Percentiles rank a stretch among this genome's conserved stretches.
Evolutionary conservation across 2,888 invertebrate species (phyloP).

Genomic region (Bugula neritina): DNA sequence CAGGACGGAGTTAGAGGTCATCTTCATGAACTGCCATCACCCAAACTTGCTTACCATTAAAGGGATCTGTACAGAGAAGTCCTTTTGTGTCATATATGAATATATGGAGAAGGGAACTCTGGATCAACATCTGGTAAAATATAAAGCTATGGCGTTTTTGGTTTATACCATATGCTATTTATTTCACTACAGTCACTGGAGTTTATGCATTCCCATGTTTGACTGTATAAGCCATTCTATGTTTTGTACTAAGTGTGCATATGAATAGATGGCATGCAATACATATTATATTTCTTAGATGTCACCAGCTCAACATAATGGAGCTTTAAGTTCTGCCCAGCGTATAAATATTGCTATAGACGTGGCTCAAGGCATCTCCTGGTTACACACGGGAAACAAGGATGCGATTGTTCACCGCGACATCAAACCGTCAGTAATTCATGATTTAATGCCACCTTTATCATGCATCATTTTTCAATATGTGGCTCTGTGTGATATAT

Average conservation of each 20-base stretch:
- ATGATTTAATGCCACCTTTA: too few species aligned
- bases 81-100: conserved; percentile 20
- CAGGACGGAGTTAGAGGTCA: conserved; percentile 15
- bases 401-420: conserved; percentile 3
- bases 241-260: too few species aligned
- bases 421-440: conserved; percentile 17
- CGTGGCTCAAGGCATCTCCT: not conserved
- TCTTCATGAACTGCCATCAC: conserved; percentile 22
- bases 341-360: not conserved
- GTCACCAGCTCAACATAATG: not conserved
- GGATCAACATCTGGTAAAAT: conserved; percentile 17
- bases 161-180: too few species aligned
- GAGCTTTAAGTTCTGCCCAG: not conserved
- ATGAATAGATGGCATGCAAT: too few species aligned
- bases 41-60: conserved; percentile 5
- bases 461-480: too few species aligned
- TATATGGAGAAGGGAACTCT: conserved; percentile 24
- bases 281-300: not conserved
- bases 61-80: not conserved
- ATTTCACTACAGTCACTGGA: too few species aligned
- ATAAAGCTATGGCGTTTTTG: not conserved
- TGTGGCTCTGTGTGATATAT: too few species aligned
- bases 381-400: not conserved
- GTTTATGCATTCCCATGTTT: too few species aligned
- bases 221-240: too few species aligned